These are phyloP conservation scores for Athene cunicularia DNA, from an alignment of 2,113 vertebrate species.

Conservation along the genomic window DNA sequence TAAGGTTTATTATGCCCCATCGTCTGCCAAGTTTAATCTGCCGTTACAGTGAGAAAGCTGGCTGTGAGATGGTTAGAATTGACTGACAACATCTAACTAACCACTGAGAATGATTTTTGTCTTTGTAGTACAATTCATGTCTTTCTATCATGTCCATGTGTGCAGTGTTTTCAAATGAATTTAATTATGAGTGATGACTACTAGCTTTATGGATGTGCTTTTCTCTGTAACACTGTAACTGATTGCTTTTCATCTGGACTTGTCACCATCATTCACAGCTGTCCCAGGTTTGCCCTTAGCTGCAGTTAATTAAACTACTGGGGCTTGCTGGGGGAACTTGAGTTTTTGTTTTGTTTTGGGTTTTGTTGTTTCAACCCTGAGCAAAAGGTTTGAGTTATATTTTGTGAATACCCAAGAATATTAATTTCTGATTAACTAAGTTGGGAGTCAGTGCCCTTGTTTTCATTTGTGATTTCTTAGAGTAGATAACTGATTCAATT, in stretches of 20 bases:
- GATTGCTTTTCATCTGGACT: background rate
- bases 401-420: background rate
- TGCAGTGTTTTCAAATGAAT: conserved; percentile 24
- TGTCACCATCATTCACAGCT: background rate
- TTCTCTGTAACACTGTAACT: background rate
- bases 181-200: conserved; percentile 33
- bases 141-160: background rate
- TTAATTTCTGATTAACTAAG: background rate
- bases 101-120: conserved; percentile 52
- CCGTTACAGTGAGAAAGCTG: conserved; percentile 58
- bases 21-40: conserved; percentile 71
- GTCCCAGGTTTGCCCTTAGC: background rate
- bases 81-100: conserved; percentile 70
- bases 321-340: background rate
- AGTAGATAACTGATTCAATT: background rate
- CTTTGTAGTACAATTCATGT: conserved; percentile 23
- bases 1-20: conserved; percentile 50
- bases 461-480: background rate
- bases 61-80: conserved; percentile 60
- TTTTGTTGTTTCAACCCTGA: background rate
- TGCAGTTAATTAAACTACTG: background rate
- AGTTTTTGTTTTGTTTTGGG: background rate
- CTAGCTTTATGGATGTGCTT: background rate
- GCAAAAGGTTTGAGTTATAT: background rate
- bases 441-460: background rate